Conservation (phyloP, 2,797 vertebrate genomes). For the Sebastes glaucus region DNA sequence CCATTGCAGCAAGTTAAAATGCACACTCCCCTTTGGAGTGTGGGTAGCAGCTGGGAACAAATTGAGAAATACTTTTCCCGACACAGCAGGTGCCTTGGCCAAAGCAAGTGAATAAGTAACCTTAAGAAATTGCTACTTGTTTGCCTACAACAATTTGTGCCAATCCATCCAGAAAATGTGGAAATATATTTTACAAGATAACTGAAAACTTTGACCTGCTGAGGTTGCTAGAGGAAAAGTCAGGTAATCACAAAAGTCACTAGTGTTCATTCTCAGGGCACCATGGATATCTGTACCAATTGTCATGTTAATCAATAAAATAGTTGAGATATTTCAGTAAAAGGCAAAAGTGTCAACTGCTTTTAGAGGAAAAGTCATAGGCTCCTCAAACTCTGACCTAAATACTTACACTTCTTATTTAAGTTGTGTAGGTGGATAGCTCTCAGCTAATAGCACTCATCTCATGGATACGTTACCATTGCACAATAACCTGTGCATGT, state of each 20-base stretch:
- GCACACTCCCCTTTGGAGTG: background rate
- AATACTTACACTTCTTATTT: background rate
- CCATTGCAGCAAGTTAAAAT: conserved; percentile 22
- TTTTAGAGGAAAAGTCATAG: background rate
- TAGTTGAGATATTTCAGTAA: background rate
- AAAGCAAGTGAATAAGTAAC: background rate
- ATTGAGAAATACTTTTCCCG: background rate
- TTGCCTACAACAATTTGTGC: background rate
- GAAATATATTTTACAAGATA: background rate
- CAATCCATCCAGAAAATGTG: background rate
- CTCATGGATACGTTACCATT: background rate
- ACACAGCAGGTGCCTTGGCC: background rate
- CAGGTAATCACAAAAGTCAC: background rate
- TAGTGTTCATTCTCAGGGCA: background rate
- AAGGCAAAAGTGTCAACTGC: background rate
- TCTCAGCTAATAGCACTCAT: background rate
- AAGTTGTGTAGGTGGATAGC: background rate
- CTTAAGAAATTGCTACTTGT: background rate
- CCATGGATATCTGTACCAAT: background rate
- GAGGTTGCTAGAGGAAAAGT: no score
- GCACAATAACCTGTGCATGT: background rate
- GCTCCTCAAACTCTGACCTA: background rate
- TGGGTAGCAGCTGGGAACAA: background rate
- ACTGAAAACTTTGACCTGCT: background rate
- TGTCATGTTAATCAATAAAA: background rate